Conservation (phyloP, 1,140 invertebrate species). For the Drosophila gunungcola region DNA sequence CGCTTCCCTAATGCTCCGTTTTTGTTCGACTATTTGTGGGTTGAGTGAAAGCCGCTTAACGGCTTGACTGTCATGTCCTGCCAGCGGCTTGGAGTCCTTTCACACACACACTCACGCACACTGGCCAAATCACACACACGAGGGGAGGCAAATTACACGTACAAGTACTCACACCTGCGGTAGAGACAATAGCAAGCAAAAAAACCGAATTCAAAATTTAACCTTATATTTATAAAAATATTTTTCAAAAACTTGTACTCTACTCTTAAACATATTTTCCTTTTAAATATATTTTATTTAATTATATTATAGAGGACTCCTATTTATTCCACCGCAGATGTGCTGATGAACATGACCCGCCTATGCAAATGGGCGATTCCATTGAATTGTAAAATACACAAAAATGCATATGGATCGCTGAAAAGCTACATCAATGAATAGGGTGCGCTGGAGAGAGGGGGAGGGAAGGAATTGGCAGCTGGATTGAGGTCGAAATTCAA, state of each 20-base stretch:
- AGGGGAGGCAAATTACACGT: neutral
- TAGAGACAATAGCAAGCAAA: neutral
- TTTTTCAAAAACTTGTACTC: too few species aligned
- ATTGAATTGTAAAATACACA: slow-evolving; percentile 79
- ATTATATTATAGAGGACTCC: neutral
- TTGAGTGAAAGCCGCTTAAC: slow-evolving; percentile 70
- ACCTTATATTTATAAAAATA: too few species aligned
- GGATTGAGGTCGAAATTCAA: slow-evolving; percentile 17
- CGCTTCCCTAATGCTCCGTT: slow-evolving; percentile 11
- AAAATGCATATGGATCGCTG: slow-evolving; percentile 55
- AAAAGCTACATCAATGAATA: slow-evolving; percentile 4
- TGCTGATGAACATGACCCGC: slow-evolving; percentile 51
- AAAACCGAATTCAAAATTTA: too few species aligned
- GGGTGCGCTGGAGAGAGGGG: neutral
- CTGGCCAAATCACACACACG: slow-evolving; percentile 10
- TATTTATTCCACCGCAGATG: slow-evolving; percentile 13
- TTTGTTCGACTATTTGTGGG: slow-evolving; percentile 35
- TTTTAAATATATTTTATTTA: too few species aligned
- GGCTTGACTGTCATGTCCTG: slow-evolving; percentile 59
- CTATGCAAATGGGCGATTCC: slow-evolving; percentile 67
- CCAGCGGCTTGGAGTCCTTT: slow-evolving; percentile 10
- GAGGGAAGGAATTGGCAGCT: neutral
- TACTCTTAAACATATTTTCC: too few species aligned
- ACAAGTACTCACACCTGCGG: slow-evolving; percentile 1
- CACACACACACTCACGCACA: slow-evolving; percentile 2